Base-by-base conservation (phyloP, 2,113 vertebrate species). In the Paralichthys olivaceus region DNA sequence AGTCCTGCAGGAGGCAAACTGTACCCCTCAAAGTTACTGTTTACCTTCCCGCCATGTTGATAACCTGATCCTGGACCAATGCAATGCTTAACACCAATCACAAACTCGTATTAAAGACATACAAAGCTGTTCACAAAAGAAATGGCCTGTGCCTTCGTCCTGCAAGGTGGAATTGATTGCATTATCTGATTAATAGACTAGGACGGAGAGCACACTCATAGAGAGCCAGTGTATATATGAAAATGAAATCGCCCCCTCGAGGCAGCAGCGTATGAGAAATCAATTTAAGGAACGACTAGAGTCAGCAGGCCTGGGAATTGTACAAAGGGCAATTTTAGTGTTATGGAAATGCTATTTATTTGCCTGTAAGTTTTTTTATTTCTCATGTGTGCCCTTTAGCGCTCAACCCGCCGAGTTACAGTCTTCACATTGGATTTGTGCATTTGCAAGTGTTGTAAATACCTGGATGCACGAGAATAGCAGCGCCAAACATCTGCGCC, bases 281-380 rank as follows among this genome's bases (percentile, higher is more conserved):
- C 91, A 92, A 93, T 94, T 90, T 91, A 84, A 85, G 83, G 87
- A 91, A 91, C 28, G 79, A 72, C 86, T 63, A 3, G 77, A 93
- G 89, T 92, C 90, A 93, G 90, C 90, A 91, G 89, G 89, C 81
- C 81, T 77, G 77, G 37, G 82, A 73, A 77, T 91, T 86, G 84
- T 90, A 92, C 90, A 91, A 91, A 91, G 88, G 90, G 77, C 84
- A 89, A 89, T 91, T 89, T 90, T 79, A 26, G 69, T 88, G 85
- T 90, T 92, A 81, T 87, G 78, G 82, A 91, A 89, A 88, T 85
- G 81, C 87, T 87, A 70, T 91, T 92, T 88, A 87, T 89, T 90
- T 88, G 81, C 77, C 79, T 67, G 64, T 69, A 37, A 88, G 71
- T 61, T 86, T 91, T 89, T 13, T 84, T 72, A 79, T 91, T 85